Base-by-base conservation (phyloP, 2,113 vertebrate genomes). In the Anseranas semipalmata region DNA sequence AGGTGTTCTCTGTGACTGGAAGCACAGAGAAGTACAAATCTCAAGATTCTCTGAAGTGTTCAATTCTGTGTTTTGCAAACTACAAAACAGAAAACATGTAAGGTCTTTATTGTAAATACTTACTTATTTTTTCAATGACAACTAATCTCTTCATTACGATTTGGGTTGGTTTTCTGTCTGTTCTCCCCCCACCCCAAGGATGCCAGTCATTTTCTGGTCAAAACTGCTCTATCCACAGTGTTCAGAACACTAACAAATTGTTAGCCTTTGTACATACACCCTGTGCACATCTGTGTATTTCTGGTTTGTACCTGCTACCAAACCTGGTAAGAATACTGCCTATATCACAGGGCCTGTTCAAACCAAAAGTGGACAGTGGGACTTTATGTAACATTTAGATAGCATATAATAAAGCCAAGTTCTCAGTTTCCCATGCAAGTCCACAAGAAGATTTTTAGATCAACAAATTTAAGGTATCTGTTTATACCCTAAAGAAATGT, bases 261-360 rank as follows among this genome's bases (percentile, higher is more conserved):
- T 35, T 50, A 70, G 12, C 28, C n/a, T 85, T 76, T 62, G 5
- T 22, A 45, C 2, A 20, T 8, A 39, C 7, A 55, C 4, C 67
- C 10, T 7, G 3, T 39, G 19, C 4, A 3, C 11, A 2, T 25
- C 0, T 30, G 4, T n/a, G 19, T 13, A 3, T 7, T 73, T 79
- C 71, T 60, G 33, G 41, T 65, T 67, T 46, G 3, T 43, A 41
- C 12, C 39, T 46, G 12, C 6, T 41, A 9, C 45, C 52, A 73
- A 55, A 55, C 50, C 37, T 25, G 5, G 52, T 21, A 71, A 58
- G 19, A 77, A 33, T n/a, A 59, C 1, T 62, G 5, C 25, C 78
- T 65, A 72, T 5, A 41, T 45, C 66, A 60, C 71, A 52, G 3
- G 20, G 2, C 45, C 16, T 55, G 30, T 20, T 60, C 33, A 77